A percentile compares a stretch with the other conserved stretches of the same genome.
Conservation (phyloP, 2,797 vertebrate species). For the Chaetodon trifasciatus region DNA sequence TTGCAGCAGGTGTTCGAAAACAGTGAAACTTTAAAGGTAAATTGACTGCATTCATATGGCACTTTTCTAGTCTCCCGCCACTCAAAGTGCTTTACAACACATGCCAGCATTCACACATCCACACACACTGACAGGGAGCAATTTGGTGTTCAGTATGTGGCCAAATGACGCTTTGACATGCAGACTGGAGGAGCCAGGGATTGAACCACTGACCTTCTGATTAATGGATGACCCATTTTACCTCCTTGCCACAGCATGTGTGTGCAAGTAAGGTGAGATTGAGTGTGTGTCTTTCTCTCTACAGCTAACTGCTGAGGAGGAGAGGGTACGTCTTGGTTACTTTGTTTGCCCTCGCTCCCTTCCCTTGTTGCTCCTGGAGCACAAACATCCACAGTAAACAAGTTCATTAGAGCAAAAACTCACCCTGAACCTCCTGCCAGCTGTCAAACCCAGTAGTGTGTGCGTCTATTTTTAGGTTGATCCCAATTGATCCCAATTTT, state of each 20-base stretch:
- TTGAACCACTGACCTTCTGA: too few species aligned
- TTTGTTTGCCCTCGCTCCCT: not conserved
- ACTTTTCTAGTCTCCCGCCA: too few species aligned
- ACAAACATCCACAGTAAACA: constrained; percentile 17
- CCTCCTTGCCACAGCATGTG: not conserved
- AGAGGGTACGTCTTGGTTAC: constrained; percentile 80
- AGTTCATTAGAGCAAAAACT: constrained; percentile 6
- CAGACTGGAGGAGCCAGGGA: too few species aligned
- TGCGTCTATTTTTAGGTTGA: constrained; percentile 28
- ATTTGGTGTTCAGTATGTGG: too few species aligned
- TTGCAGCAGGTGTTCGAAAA: constrained; percentile 3
- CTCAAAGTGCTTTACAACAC: too few species aligned
- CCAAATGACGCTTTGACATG: too few species aligned
- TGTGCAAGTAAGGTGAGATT: not conserved
- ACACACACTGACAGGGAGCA: too few species aligned
- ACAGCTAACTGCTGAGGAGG: constrained; percentile 85
- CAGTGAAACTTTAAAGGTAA: not conserved
- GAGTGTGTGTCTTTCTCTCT: constrained; percentile 55
- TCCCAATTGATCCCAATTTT: constrained; percentile 32
- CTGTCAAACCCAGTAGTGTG: constrained; percentile 8
- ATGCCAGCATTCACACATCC: too few species aligned
- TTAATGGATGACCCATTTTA: too few species aligned
- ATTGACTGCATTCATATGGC: too few species aligned
- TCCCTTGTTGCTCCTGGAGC: not conserved
- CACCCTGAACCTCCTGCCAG: constrained; percentile 3